phyloP scores from a whole-genome alignment of 2,113 vertebrate species.

The Paramormyrops kingsleyae region DNA sequence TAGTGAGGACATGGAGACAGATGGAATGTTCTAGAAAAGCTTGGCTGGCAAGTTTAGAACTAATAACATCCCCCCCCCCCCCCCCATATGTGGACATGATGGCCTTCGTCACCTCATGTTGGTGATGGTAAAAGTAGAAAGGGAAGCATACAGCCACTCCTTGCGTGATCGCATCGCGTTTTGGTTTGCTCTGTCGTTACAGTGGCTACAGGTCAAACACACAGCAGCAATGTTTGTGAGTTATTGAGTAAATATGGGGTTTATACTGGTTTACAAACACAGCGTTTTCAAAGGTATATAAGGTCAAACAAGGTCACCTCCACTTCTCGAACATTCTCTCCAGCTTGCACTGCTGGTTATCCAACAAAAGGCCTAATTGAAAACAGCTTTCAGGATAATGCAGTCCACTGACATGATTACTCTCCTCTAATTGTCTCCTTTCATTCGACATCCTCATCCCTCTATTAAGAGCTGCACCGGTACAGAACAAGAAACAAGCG shows the following conservation, averaged over 20 bases:
- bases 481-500: background rate
- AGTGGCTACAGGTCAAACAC: background rate
- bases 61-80: background rate
- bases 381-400: slow-evolving; percentile 23
- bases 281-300: background rate
- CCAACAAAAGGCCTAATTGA: slow-evolving; percentile 27
- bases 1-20: background rate
- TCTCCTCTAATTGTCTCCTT: slow-evolving; percentile 20
- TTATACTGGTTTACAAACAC: background rate
- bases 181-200: background rate
- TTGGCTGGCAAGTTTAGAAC: background rate
- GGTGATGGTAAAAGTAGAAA: background rate
- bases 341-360: background rate
- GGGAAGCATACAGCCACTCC: background rate
- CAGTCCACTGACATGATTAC: slow-evolving; percentile 25
- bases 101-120: background rate
- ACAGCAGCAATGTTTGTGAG: background rate
- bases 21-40: background rate
- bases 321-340: slow-evolving; percentile 3
- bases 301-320: slow-evolving; percentile 17
- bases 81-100: background rate
- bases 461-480: background rate
- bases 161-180: background rate
- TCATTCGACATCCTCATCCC: slow-evolving; percentile 10
- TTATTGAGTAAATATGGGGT: background rate